phyloP scores from a whole-genome alignment of 2,113 vertebrate genomes.

The Thinocorus orbignyianus region DNA sequence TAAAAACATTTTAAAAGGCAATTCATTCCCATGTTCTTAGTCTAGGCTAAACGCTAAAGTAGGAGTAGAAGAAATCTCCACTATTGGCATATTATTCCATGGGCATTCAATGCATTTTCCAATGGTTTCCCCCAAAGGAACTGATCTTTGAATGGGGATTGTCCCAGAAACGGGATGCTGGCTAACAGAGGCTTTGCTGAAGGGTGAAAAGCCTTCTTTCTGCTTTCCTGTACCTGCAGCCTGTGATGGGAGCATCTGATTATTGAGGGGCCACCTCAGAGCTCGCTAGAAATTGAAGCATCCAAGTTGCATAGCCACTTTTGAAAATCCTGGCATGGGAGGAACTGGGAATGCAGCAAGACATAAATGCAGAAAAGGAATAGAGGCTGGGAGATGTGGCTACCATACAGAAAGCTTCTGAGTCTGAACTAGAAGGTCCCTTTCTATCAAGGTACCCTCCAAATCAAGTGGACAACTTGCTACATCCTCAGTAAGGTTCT shows the following conservation, averaged over 20 bases:
- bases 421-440: background rate
- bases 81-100: background rate
- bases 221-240: background rate
- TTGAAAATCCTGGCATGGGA: background rate
- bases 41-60: background rate
- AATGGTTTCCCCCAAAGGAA: background rate
- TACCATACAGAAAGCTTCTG: background rate
- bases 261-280: background rate
- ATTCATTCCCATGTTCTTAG: background rate
- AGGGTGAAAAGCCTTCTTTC: background rate
- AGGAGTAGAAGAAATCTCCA: background rate
- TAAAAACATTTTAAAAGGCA: background rate
- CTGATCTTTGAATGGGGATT: background rate
- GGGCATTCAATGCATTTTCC: background rate
- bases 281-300: background rate
- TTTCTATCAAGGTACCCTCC: background rate
- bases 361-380: background rate
- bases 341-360: background rate
- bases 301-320: background rate
- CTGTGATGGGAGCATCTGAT: background rate
- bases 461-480: background rate
- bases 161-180: background rate
- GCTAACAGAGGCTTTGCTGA: background rate
- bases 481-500: background rate
- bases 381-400: background rate